Conservation (phyloP, 2,113 vertebrate genomes). For the Xyliphius kryptos region DNA sequence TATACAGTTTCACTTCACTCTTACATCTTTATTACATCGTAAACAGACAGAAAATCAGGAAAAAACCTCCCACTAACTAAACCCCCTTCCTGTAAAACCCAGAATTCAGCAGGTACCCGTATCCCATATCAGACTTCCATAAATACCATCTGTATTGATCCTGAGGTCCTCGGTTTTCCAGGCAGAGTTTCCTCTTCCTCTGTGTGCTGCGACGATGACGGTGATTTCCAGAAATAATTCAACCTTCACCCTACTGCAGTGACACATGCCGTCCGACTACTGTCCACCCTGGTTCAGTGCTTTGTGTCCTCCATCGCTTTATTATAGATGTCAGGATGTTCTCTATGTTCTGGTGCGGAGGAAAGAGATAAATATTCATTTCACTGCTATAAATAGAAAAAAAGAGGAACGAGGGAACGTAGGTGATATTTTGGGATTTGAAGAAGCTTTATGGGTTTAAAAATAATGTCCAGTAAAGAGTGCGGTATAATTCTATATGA, state of each 20-base stretch:
- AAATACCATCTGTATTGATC: conserved; percentile 57
- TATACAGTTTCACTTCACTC: background rate
- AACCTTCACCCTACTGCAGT: conserved; percentile 41
- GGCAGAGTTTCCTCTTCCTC: conserved; percentile 38
- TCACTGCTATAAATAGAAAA: too few relatives aligned
- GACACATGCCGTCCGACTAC: background rate
- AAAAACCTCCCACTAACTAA: too few relatives aligned
- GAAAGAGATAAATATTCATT: too few relatives aligned
- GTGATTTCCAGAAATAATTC: conserved; percentile 46
- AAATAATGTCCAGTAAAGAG: too few relatives aligned
- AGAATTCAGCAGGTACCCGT: conserved; percentile 38
- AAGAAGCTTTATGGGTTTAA: too few relatives aligned
- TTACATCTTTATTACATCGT: conserved; percentile 4
- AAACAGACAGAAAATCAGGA: conserved; percentile 31
- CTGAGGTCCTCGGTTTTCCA: conserved; percentile 50
- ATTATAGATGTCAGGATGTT: too few relatives aligned
- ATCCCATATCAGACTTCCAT: conserved; percentile 46
- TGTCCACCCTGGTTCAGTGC: background rate
- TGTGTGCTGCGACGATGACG: conserved; percentile 33
- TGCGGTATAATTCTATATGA: too few relatives aligned
- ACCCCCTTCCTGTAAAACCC: conserved; percentile 38
- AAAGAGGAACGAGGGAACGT: too few relatives aligned
- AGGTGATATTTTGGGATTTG: too few relatives aligned
- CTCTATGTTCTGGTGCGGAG: too few relatives aligned
- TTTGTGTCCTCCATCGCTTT: background rate